Percentiles rank a stretch among this genome's conserved stretches.
Evolutionary conservation across 2,797 vertebrate species (phyloP).

Genomic region (Aulostomus chinensis): DNA sequence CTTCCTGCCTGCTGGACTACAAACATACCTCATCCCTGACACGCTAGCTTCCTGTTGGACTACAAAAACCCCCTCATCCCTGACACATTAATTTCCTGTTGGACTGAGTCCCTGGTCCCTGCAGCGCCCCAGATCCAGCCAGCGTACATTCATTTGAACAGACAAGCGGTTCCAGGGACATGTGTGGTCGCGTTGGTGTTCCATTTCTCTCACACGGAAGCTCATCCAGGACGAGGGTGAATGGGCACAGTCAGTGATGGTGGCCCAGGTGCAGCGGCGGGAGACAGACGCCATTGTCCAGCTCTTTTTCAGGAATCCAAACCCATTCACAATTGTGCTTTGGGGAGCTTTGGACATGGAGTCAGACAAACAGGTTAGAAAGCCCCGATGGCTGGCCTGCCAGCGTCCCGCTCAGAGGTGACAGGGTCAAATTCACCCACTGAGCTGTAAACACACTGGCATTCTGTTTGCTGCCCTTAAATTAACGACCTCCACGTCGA

Average conservation of each 20-base stretch:
- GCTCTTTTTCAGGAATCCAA: slow-evolving; percentile 27
- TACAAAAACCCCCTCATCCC: no score
- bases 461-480: slow-evolving; percentile 12
- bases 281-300: slow-evolving; percentile 51
- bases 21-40: no score
- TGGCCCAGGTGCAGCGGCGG: slow-evolving; percentile 61
- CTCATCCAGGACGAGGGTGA: slow-evolving; percentile 36
- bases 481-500: slow-evolving; percentile 25
- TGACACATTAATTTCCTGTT: no score
- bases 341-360: slow-evolving; percentile 29
- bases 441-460: slow-evolving; percentile 6
- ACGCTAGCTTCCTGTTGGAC: no score
- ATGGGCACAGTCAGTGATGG: slow-evolving; percentile 35
- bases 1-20: no score
- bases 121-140: no score
- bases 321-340: slow-evolving; percentile 61
- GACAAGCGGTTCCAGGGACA: no score
- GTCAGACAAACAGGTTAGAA: slow-evolving; percentile 46
- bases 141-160: no score
- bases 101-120: no score
- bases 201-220: slow-evolving; percentile 36
- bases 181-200: no score
- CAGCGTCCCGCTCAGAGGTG: slow-evolving; percentile 34
- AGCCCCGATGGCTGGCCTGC: slow-evolving; percentile 45
- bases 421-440: slow-evolving; percentile 52